Base-by-base conservation (phyloP, 1,140 invertebrate genomes). In the Saccostrea echinata region DNA sequence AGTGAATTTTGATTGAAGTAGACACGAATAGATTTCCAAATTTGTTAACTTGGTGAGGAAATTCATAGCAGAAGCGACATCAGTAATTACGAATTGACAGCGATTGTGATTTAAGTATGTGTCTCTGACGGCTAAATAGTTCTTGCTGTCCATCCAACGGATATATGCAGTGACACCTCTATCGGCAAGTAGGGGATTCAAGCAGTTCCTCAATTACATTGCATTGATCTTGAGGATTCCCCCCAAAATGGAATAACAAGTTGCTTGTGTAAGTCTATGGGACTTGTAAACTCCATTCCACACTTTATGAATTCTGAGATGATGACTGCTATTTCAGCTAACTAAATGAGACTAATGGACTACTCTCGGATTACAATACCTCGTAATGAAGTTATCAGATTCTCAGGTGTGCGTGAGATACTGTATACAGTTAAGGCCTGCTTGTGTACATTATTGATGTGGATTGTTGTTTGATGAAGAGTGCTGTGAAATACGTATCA, bases 71-170 rank as follows among this genome's bases (percentile, higher is more conserved):
- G 68, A 76, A 76, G 68, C 27, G 68, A 76, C 68, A 76, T 30
- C 27, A 30, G 68, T 76, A 76, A 76, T 76, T 76, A 76, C 11
- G 30, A 76, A 76, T 76, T 76, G 68, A 76, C 68, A 76, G 68
- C 68, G 68, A 76, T 76, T 76, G 68, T 76, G 68, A 76, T 76
- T 76, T 76, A 76, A 76, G 24, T 76, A 76, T 76, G 68, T 76
- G 68, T 76, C 68, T 76, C 27, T 76, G 27, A 76, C 27, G 68
- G 30, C 68, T 76, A 76, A 76, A 30, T 76, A 76, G 68, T 33
- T 33, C 68, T 76, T 33, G 16, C 68, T 18, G 68, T 27, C 27
- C 68, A 76, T 76, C 68, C 68, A 18, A 76, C 27, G 68, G 68
- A 76, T 76, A 30, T 76, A 12, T 33, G 68, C 27, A 27, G 27